Evolutionary conservation across 2,113 vertebrate species (phyloP).

Genomic region (Python bivittatus): DNA sequence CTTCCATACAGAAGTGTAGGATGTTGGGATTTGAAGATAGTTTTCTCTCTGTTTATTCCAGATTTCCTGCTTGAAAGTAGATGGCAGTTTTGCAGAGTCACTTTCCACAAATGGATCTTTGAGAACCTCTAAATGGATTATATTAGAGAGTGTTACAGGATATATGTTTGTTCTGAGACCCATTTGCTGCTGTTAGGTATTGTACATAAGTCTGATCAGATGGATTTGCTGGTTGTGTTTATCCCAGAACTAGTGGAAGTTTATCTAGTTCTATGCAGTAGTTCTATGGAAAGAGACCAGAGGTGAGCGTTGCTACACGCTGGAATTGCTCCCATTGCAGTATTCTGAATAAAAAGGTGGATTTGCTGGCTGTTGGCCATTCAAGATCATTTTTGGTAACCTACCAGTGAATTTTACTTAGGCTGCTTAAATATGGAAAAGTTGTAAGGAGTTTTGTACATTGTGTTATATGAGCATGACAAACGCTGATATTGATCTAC

Average conservation of each 20-base stretch:
- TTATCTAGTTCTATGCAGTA: no score
- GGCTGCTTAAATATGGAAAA: accelerated
- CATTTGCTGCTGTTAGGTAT: not conserved
- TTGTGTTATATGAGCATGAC: not conserved
- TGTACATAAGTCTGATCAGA: not conserved
- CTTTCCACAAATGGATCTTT: not conserved
- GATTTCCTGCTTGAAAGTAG: not conserved
- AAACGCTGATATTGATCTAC: no score
- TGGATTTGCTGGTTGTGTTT: not conserved
- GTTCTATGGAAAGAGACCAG: no score
- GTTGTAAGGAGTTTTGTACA: not conserved
- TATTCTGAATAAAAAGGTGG: not conserved
- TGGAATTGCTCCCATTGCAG: no score
- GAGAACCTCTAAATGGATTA: not conserved
- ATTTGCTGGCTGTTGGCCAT: not conserved
- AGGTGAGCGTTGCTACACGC: no score
- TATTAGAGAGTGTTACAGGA: not conserved
- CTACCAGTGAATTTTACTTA: not conserved
- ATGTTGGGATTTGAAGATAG: not conserved
- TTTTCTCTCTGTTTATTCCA: not conserved
- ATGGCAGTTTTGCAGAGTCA: slow-evolving; percentile 18
- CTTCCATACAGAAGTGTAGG: not conserved
- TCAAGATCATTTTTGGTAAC: not conserved
- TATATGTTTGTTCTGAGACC: not conserved
- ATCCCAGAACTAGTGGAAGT: no score